Base-by-base conservation (phyloP, 2,797 vertebrate species). In the Lerista edwardsae region DNA sequence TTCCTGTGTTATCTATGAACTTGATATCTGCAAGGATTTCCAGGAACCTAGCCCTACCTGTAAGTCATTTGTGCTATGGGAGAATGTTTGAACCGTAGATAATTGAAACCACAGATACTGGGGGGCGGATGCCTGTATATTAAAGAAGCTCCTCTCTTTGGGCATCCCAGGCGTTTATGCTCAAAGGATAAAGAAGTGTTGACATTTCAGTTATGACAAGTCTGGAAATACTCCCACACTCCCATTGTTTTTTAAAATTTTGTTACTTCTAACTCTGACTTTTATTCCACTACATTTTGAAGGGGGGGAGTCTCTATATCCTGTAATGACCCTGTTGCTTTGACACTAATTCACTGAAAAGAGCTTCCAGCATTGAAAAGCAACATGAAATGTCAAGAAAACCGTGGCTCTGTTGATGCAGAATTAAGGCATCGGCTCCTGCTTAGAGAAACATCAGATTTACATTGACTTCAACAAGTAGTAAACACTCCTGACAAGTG, bases 401-500 rank as follows among this genome's bases (percentile, higher is more conserved):
- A 91, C 83, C 55, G 19, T 39, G 81, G 78, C 83, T 92, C 83
- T 7, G 3, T 85, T 86, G 89, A 74, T 92, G 83, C 74, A 91
- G 90, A 88, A 2, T 19, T 89, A 88, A 93, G 34, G 83, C 1
- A 6, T 94, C 93, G 87, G 78, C 82, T 89, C 69, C 87, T 90
- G 80, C 80, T 91, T 89, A 87, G 65, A 86, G 85, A 93, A 93
- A 92, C 89, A 89, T 79, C 85, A 73, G 81, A 87, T 91, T 92
- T 93, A 91, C 90, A 92, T 91, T 91, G 92, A 87, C 64, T 90
- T 89, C 68, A 88, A 76, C 86, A 76, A 89, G 44, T 71, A 83
- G 88, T 91, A 94, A 94, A 94, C 75, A 90, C 77, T 84, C 79
- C 82, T 93, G 94, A 94, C 94, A 94, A 92, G 89, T 85, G 86